Evolutionary conservation across 1,140 invertebrate species (phyloP).

Genomic region (Pseudomyrmex gracilis): DNA sequence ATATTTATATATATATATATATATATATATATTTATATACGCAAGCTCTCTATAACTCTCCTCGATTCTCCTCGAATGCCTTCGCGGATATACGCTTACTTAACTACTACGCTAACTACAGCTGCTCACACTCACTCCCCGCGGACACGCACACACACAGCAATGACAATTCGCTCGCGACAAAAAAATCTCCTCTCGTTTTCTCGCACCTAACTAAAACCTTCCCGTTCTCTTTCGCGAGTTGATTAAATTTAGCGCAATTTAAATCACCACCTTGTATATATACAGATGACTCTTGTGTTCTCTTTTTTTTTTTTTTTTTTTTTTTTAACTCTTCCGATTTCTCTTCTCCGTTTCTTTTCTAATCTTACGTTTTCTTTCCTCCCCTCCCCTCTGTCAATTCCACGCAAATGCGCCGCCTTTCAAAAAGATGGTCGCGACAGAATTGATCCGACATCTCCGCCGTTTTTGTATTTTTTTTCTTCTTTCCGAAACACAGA

Average conservation of each 20-base stretch:
- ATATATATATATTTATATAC: constrained; percentile 66
- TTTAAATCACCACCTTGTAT: constrained; percentile 62
- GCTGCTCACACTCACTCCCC: constrained; percentile 43
- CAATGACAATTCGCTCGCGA: constrained; percentile 28
- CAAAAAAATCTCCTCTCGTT: constrained; percentile 6
- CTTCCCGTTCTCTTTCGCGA: constrained; percentile 41
- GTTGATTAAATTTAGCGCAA: constrained; percentile 69
- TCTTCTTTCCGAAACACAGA: constrained; percentile 19
- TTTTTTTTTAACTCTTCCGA: constrained; percentile 19
- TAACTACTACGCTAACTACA: constrained; percentile 62
- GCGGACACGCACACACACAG: constrained; percentile 38
- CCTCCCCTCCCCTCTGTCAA: background rate
- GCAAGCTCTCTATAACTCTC: constrained; percentile 78
- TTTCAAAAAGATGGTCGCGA: constrained; percentile 4
- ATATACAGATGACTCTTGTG: constrained; percentile 55
- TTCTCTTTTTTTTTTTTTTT: background rate
- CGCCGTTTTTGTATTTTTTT: no score
- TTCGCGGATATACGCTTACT: constrained; percentile 66
- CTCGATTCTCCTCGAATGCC: constrained; percentile 64
- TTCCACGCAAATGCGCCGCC: background rate
- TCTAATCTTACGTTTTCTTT: background rate
- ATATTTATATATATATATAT: constrained; percentile 28
- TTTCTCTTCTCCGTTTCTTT: background rate
- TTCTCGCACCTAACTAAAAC: background rate
- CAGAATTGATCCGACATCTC: background rate